Evolutionary conservation across 2,888 invertebrate genomes (phyloP), one percentile per base, ranked within the genome.

Genomic region (Standfussiana lucernea): DNA sequence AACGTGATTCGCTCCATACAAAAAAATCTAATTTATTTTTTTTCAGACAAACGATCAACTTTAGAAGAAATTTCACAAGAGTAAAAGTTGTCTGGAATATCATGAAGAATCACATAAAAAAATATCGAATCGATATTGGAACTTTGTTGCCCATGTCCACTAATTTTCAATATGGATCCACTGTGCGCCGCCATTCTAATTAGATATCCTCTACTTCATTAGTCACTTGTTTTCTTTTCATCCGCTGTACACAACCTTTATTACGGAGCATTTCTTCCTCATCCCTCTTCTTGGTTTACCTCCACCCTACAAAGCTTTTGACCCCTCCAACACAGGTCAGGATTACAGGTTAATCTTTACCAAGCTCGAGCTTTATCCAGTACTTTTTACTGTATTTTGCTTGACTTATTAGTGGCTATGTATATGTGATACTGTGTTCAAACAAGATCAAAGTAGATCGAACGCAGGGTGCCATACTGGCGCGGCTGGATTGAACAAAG

Each of bases 401-500:
- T 15, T 21, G 66, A 62, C 18, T 72, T 81, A 59, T 77, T 62
- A 77, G 50, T 64, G 47, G 40, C 68, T 71, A 64, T 40, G 67
- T 42, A n/a, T 47, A 62, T 82, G 21, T 74, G 62, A 47, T 68
- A 28, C 24, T 45, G 37, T 77, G 75, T 74, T 75, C 62, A 69
- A 74, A 78, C 67, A 80, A 88, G 89, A 91, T 92, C 90, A 92
- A 92, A 93, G 92, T 79, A 84, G 88, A 90, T 90, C 89, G 90
- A 86, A 86, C 80, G 83, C 87, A 88, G 90, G 89, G 89, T 89
- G 86, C 89, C 89, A 75, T 71, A 82, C 86, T 85, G 82, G 86
- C 87, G 83, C 87, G 84, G 83, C 84, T 89, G 80, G 88, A 70
- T 68, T 82, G 86, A 92, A 94, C 93, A 94, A 94, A 92, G 89